Conservation (phyloP, 2,888 invertebrate species). For the Caenorhabditis sulstoni region DNA sequence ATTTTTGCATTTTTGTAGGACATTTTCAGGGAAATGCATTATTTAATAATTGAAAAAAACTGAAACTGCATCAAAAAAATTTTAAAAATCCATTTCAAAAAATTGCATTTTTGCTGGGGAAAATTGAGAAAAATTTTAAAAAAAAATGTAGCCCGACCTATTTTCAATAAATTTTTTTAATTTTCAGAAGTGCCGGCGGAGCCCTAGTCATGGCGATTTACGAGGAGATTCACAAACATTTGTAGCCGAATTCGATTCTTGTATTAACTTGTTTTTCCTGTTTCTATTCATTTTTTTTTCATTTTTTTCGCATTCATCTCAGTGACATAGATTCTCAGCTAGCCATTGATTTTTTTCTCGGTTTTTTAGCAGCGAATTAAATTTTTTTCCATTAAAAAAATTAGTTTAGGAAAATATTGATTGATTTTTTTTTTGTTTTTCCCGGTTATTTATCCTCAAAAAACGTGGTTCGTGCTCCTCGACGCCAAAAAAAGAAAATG, state of each 20-base stretch:
- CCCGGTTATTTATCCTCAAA: too few relatives aligned
- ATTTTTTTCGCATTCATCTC: conserved; percentile 1
- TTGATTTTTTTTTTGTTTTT: conserved; percentile 19
- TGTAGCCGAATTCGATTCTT: conserved; percentile 14
- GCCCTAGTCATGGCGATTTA: conserved; percentile 72
- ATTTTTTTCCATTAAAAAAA: too few relatives aligned
- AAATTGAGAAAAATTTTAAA: too few relatives aligned
- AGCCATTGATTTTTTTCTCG: conserved; percentile 18
- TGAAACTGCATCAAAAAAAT: too few relatives aligned
- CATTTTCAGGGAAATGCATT: too few relatives aligned
- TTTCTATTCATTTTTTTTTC: conserved; percentile 1
- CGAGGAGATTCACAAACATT: conserved; percentile 71
- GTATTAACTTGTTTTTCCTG: not conserved
- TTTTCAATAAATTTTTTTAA: conserved; percentile 7
- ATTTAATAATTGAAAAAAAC: too few relatives aligned
- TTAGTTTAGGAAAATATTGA: conserved; percentile 3
- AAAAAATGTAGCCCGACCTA: too few relatives aligned
- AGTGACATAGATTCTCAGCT: conserved; percentile 24
- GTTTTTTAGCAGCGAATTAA: conserved; percentile 10
- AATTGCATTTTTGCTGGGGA: not conserved
- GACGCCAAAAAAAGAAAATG: not conserved
- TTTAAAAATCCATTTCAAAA: too few relatives aligned
- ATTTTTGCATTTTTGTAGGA: too few relatives aligned
- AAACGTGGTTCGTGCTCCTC: too few relatives aligned
- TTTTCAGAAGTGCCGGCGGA: conserved; percentile 67